These are phyloP conservation scores for Ormyrus thymus DNA, from an alignment of 2,888 invertebrate genomes.

Conservation along the genomic window DNA sequence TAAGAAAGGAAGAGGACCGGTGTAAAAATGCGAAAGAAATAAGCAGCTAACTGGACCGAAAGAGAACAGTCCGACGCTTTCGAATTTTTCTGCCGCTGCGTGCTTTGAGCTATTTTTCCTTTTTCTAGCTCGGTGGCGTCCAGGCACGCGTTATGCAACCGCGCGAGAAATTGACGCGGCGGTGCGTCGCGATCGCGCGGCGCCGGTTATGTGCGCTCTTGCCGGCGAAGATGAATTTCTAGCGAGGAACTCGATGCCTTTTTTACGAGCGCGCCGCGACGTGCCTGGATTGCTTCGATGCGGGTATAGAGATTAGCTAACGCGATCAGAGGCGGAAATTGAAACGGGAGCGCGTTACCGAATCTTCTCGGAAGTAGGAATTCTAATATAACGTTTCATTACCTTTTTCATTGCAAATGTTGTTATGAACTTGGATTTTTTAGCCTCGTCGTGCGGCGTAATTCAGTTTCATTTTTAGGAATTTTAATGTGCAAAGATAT, in stretches of 20 bases:
- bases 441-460: too few species aligned
- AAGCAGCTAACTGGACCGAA: constrained; percentile 27
- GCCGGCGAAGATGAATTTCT: constrained; percentile 23
- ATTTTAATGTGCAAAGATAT: too few species aligned
- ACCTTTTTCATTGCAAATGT: too few species aligned
- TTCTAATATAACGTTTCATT: constrained; percentile 10
- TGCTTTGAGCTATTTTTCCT: neutral
- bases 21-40: neutral
- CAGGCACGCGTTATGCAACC: constrained; percentile 8
- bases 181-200: too few species aligned
- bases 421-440: too few species aligned
- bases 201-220: neutral
- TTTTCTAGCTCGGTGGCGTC: neutral
- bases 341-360: constrained; percentile 26
- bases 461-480: too few species aligned
- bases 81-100: neutral
- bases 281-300: constrained; percentile 18
- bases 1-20: constrained; percentile 1
- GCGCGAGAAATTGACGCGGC: neutral
- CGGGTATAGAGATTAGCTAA: constrained; percentile 1
- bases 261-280: neutral
- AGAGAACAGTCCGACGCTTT: neutral
- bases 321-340: constrained; percentile 3
- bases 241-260: neutral
- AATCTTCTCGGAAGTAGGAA: constrained; percentile 22